Conservation (phyloP, 2,888 invertebrate species). For the Nomada ruficornis region DNA sequence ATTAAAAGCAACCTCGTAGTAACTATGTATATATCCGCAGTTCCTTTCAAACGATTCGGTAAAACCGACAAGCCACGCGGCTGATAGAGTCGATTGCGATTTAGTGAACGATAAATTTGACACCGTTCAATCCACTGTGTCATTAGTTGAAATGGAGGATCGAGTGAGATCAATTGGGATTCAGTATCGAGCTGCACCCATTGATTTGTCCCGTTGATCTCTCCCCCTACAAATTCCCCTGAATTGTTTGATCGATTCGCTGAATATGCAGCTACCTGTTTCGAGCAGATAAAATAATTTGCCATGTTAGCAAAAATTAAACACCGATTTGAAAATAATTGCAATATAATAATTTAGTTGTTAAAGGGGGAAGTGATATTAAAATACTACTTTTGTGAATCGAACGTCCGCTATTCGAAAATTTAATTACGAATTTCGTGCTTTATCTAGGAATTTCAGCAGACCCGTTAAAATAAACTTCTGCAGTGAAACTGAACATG, state of each 20-base stretch:
- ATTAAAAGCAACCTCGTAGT: conserved; percentile 18
- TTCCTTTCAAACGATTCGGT: conserved; percentile 24
- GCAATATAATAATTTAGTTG: too few species aligned
- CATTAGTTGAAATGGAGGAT: conserved; percentile 29
- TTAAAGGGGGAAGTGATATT: too few species aligned
- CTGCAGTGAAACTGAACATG: background rate
- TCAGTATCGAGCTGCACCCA: background rate
- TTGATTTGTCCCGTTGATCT: conserved; percentile 12
- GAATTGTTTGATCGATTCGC: background rate
- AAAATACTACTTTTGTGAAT: too few species aligned
- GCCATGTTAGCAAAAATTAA: too few species aligned
- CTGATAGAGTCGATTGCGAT: conserved; percentile 12
- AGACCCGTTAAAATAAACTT: background rate
- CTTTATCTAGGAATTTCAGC: background rate
- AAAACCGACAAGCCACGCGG: conserved; percentile 2
- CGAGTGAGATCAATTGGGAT: conserved; percentile 1
- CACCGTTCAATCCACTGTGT: conserved; percentile 30
- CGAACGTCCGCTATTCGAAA: too few species aligned
- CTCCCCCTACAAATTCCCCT: background rate
- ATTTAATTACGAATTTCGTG: too few species aligned
- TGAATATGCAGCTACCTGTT: too few species aligned
- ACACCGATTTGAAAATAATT: too few species aligned
- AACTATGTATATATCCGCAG: conserved; percentile 23
- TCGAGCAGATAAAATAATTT: too few species aligned
- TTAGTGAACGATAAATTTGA: conserved; percentile 47